A percentile compares a stretch with the other conserved stretches of the same genome.
phyloP scores from a whole-genome alignment of 2,113 vertebrate genomes.

The Sorex araneus region DNA sequence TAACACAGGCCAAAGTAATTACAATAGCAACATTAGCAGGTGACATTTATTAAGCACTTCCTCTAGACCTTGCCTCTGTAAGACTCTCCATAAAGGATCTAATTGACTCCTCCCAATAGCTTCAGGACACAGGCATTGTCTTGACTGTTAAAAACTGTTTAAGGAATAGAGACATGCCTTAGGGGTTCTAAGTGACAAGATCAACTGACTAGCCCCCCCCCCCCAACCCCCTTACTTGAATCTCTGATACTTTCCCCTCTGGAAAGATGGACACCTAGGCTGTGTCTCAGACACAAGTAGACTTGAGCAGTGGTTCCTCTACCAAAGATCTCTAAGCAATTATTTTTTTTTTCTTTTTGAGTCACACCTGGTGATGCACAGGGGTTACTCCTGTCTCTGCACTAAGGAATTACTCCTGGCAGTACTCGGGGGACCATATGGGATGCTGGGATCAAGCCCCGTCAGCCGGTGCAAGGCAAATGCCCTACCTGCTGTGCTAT shows the following conservation, averaged over 20 bases:
- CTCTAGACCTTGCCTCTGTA: neutral
- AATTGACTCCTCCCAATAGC: neutral
- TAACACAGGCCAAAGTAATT: conserved; percentile 5
- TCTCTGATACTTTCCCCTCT: conserved; percentile 11
- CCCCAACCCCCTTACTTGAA: too few relatives aligned
- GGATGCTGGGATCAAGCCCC: too few relatives aligned
- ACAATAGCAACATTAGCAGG: neutral
- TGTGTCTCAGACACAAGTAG: neutral
- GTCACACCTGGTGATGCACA: too few relatives aligned
- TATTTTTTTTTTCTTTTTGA: too few relatives aligned
- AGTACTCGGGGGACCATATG: too few relatives aligned
- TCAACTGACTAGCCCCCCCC: neutral
- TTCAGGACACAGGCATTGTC: neutral
- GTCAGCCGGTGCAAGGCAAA: too few relatives aligned
- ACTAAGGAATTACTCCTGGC: too few relatives aligned
- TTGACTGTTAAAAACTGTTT: neutral
- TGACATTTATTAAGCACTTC: conserved; percentile 49
- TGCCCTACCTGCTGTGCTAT: too few relatives aligned
- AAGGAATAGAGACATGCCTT: neutral
- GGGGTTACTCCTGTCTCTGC: too few relatives aligned
- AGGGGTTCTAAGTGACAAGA: neutral
- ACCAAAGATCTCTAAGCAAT: too few relatives aligned
- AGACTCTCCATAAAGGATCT: conserved; percentile 24
- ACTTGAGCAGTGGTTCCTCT: neutral
- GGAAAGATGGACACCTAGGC: neutral